phyloP scores from a whole-genome alignment of 2,888 invertebrate genomes.

The Aporophyla nigra region DNA sequence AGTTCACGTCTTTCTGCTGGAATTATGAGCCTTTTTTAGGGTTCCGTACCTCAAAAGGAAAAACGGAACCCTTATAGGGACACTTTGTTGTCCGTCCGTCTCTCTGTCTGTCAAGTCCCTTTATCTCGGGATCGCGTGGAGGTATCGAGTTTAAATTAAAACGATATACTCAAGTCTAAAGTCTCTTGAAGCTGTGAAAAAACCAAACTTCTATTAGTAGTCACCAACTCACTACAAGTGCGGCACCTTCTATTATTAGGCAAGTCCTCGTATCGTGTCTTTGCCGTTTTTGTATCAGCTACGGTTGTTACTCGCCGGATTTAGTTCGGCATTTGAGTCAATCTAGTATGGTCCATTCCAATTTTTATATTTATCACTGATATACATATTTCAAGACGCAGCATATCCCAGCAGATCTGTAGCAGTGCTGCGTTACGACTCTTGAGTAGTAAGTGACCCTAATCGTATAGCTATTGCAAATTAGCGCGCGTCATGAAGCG shows the following conservation, averaged over 20 bases:
- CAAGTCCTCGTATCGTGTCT: not conserved
- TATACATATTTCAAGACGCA: not conserved
- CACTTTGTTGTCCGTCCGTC: too few relatives aligned
- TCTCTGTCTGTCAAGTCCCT: too few relatives aligned
- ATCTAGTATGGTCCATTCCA: too few relatives aligned
- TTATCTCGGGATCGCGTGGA: too few relatives aligned
- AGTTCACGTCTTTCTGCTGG: not conserved
- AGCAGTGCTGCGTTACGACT: not conserved
- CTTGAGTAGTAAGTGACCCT: not conserved
- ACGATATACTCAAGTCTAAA: too few relatives aligned
- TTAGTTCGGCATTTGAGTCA: not conserved
- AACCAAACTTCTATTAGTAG: too few relatives aligned
- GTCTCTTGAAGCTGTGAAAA: not conserved
- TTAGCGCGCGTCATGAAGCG: not conserved
- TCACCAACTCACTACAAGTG: not conserved
- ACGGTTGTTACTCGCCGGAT: not conserved
- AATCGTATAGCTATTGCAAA: slow-evolving; percentile 4
- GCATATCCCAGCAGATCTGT: too few relatives aligned
- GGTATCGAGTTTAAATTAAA: too few relatives aligned
- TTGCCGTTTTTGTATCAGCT: too few relatives aligned
- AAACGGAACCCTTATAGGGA: too few relatives aligned
- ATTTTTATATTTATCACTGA: not conserved
- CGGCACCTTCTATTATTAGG: not conserved
- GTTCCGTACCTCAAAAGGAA: too few relatives aligned
- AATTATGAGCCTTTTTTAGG: not conserved